Base-by-base conservation (phyloP, 30 jellyfish, hydroid and myxozoan genomes). In the Nemopilema nomurai region DNA sequence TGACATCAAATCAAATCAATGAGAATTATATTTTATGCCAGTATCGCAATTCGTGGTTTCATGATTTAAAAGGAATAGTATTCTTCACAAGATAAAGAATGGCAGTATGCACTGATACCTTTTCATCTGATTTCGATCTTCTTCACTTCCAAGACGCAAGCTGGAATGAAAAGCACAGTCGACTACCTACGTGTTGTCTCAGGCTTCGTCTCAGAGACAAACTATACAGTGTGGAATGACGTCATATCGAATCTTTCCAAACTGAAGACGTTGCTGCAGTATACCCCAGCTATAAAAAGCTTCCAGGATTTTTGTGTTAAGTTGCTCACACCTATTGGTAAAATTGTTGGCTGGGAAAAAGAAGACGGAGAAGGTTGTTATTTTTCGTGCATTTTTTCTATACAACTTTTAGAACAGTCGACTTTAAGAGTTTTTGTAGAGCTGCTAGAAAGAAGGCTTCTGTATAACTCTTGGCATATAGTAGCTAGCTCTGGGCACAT, bases 181-280 rank as follows among this genome's bases (percentile, higher is more conserved):
- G 91, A 84, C 30, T 94, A 82, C 83, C 89, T 94, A 20, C 88
- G 90, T 16, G 90, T 94, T 19, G 73, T 94, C 26, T 52, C 79
- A 21, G 99, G 96, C 17, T 94, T 90, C 83, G 22, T 67, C 26
- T 65, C 86, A 6, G 99, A 94, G 75, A 66, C 79, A 0, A 96
- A 94, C 78, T 94, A 84, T 87, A 89, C 94, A 53, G 99, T 94
- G 0, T 94, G 99, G 99, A 85, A 74, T 77, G 97, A 89, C 83
- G 79, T 94, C 75, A 71, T 76, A 16, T n/a, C 90, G 19, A 92
- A 92, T 66, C 74, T 92, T 33, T 29, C 93, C 83, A 81, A 30
- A 27, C 70, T 89, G n/a, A 89, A 87, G 49, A 66, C 77, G 1
- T 41, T 94, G 27, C 68, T 94, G 26, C 99, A 94, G 52, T 83